Base-by-base conservation (phyloP, 2,113 vertebrate species). In the Dissostichus mawsoni region DNA sequence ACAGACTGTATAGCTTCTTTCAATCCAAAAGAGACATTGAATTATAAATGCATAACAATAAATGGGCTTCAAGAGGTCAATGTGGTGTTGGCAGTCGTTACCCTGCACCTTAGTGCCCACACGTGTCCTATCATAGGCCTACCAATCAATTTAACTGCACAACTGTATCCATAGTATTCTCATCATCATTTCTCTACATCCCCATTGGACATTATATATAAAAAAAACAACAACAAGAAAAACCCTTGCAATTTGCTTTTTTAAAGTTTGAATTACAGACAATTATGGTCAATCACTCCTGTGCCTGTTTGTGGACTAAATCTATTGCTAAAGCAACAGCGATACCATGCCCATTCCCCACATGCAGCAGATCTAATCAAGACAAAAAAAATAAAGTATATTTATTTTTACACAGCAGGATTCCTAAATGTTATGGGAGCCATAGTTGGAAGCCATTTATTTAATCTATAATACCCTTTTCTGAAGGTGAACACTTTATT, bases 271-370 rank as follows among this genome's bases (percentile, higher is more conserved):
- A 76, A 71, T 52, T 80, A 57, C 65, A 71, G 18, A 45, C 65
- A 85, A 80, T 82, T 81, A 83, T 86, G 64, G 51, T 76, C 62
- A 86, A 75, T 82, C 61, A 63, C 56, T 52, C 50, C 53, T 9
- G 6, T 14, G 20, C 36, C 41, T 81, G 55, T 74, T 79, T 73
- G 45, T 45, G 41, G 11, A 79, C 62, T 69, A 67, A 79, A 81
- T 63, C 57, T 29, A 81, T 72, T 55, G 17, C 18, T 51, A 66
- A 69, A 52, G 25, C 41, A 65, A 75, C 13, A 17, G 20, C 45
- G 48, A 78, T 65, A 65, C 53, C 11, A 14, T 9, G 68, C 57
- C 11, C 11, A 51, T 33, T 75, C 33, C 44, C 57, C 53, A 68
- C 45, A 70, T 50, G 52, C n/a, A 53, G 62, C 25, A 63, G 51